Conservation (phyloP, 2,888 invertebrate species). For the Lasioglossum zephyrum region DNA sequence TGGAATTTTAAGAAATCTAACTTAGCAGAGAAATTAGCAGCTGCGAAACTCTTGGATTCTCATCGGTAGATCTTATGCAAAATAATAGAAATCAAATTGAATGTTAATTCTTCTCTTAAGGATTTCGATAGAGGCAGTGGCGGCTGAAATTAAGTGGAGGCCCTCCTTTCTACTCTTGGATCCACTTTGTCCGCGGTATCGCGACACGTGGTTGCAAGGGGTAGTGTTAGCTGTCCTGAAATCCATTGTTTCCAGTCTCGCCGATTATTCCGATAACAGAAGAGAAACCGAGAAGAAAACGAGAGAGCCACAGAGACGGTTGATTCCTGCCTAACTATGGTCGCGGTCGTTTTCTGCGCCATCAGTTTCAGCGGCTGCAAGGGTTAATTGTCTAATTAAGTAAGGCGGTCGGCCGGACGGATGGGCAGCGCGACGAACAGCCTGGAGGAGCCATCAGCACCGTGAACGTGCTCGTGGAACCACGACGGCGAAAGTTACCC, state of each 20-base stretch:
- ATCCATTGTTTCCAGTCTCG: neutral
- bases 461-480: constrained; percentile 28
- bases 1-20: too few species aligned
- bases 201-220: neutral
- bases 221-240: neutral
- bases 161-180: neutral
- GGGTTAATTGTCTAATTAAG: constrained; percentile 77
- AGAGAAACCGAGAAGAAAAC: constrained; percentile 8
- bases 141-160: too few species aligned
- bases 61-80: too few species aligned
- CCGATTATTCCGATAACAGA: neutral
- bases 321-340: constrained; percentile 16
- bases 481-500: constrained; percentile 63
- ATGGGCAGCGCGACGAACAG: constrained; percentile 29
- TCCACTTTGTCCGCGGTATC: neutral
- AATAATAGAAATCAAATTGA: too few species aligned
- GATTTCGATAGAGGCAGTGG: too few species aligned
- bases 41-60: too few species aligned
- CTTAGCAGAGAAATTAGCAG: too few species aligned
- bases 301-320: neutral
- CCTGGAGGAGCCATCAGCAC: constrained; percentile 18
- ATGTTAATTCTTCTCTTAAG: too few species aligned
- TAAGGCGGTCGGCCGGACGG: constrained; percentile 51
- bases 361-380: constrained; percentile 69
- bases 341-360: constrained; percentile 53